Evolutionary conservation across 2,113 vertebrate genomes (phyloP), one percentile per base, ranked within the genome.

Genomic region (Calidris pugnax): DNA sequence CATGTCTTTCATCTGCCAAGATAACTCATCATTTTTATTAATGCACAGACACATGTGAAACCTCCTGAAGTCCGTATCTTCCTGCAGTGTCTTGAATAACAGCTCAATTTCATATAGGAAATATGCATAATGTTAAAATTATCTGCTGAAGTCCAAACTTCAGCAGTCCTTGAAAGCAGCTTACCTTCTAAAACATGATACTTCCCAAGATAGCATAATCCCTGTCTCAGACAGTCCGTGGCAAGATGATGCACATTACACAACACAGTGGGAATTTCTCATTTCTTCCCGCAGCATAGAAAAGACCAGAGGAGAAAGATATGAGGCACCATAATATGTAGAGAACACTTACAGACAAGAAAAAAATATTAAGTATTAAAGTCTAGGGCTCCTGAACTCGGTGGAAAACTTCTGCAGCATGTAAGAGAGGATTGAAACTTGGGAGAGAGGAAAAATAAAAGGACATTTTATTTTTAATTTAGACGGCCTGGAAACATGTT

Each of bases 41-140:
- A 76, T 68, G 55, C 50, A 69, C 28, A 62, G 45, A 62, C 57
- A 67, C n/a, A 11, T 26, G 27, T 64, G 57, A 89, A 91, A 50
- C 17, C 45, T 87, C 76, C 77, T 79, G 78, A 80, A 76, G 53
- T 63, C 53, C 27, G 33, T 78, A 19, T 48, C 39, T 60, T 78
- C 59, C 45, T 66, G 17, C 41, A 56, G 26, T 64, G 32, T 53
- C 71, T 87, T 85, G 71, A 90, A 24, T 59, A 75, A n/a, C 26
- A 83, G 39, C 67, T 92, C 57, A 5, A 27, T 85, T 90, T 92
- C 57, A 57, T 76, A 11, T 37, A 45, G 64, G 50, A 55, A 87
- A 86, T 92, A 74, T 43, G 28, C 28, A 90, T 72, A 47, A 71
- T 47, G 28, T 88, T 69, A 74, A 93, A 90, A 95, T 95, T 77